Evolutionary conservation across 2,888 invertebrate species (phyloP).

Genomic region (Lasioglossum pauxillum): DNA sequence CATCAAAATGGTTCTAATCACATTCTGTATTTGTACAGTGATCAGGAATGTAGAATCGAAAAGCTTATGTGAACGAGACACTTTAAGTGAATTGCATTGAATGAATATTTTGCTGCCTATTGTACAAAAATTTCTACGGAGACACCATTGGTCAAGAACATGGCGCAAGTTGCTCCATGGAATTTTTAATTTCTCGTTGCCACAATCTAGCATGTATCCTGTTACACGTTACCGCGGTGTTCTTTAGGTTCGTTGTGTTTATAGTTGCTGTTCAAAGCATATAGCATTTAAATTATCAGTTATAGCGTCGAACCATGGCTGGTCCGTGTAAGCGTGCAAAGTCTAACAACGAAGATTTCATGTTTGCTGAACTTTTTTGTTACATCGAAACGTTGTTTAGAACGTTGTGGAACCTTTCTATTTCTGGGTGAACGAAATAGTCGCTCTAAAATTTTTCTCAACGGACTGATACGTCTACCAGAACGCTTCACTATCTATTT

Average conservation of each 20-base stretch:
- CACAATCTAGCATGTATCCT: slow-evolving; percentile 25
- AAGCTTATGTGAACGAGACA: background rate
- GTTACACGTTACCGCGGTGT: slow-evolving; percentile 45
- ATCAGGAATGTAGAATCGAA: background rate
- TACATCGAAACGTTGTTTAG: background rate
- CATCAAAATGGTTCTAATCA: background rate
- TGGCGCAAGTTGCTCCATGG: background rate
- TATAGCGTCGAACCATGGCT: slow-evolving; percentile 51
- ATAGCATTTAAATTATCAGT: slow-evolving; percentile 61
- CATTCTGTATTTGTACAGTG: background rate
- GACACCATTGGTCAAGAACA: background rate
- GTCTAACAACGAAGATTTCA: slow-evolving; percentile 19
- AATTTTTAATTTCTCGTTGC: slow-evolving; percentile 12
- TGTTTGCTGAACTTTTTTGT: background rate
- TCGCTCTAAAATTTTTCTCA: background rate
- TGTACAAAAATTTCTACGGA: slow-evolving; percentile 6
- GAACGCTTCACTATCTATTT: background rate
- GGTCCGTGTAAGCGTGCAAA: slow-evolving; percentile 49
- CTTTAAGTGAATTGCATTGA: background rate
- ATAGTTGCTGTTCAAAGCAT: slow-evolving; percentile 65
- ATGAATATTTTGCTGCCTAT: background rate
- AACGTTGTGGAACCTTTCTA: background rate
- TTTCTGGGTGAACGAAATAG: background rate
- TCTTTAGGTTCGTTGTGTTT: slow-evolving; percentile 66
- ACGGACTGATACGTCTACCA: background rate